These are phyloP conservation scores for Campopleginae sp. DNA, from an alignment of 2,888 invertebrate species.

Conservation along the genomic window DNA sequence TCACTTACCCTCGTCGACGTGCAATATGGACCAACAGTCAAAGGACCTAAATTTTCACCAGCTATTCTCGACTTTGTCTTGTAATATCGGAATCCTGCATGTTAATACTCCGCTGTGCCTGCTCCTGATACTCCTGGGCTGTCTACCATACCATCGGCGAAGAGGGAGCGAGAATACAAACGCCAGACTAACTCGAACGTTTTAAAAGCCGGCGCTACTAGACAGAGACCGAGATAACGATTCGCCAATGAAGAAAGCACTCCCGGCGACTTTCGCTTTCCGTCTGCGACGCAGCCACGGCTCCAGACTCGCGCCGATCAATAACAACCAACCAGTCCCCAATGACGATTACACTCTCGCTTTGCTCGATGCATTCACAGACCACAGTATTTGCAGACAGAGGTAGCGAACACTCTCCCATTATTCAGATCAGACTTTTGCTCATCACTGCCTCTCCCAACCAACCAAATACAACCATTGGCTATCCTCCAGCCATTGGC, in stretches of 20 bases:
- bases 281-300: constrained; percentile 78
- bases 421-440: constrained; percentile 72
- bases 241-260: constrained; percentile 75
- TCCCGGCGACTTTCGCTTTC: constrained; percentile 81
- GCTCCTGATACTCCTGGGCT: constrained; percentile 57
- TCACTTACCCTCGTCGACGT: constrained; percentile 26
- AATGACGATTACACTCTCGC: constrained; percentile 68
- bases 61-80: constrained; percentile 24
- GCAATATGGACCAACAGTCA: constrained; percentile 10
- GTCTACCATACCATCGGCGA: constrained; percentile 74
- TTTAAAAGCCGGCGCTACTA: constrained; percentile 54
- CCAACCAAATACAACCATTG: not conserved
- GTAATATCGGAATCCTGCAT: constrained; percentile 20
- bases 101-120: constrained; percentile 33
- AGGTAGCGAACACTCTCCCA: constrained; percentile 71
- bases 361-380: constrained; percentile 46
- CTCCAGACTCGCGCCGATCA: constrained; percentile 79
- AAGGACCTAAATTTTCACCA: constrained; percentile 18
- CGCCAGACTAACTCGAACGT: constrained; percentile 69
- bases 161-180: constrained; percentile 82
- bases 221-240: constrained; percentile 58
- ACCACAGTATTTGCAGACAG: constrained; percentile 45
- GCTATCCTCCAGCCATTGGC: constrained; percentile 16
- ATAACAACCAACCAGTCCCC: constrained; percentile 76
- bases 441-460: not conserved